Conservation (phyloP, 2,797 vertebrate genomes). For the Danio albolineatus region DNA sequence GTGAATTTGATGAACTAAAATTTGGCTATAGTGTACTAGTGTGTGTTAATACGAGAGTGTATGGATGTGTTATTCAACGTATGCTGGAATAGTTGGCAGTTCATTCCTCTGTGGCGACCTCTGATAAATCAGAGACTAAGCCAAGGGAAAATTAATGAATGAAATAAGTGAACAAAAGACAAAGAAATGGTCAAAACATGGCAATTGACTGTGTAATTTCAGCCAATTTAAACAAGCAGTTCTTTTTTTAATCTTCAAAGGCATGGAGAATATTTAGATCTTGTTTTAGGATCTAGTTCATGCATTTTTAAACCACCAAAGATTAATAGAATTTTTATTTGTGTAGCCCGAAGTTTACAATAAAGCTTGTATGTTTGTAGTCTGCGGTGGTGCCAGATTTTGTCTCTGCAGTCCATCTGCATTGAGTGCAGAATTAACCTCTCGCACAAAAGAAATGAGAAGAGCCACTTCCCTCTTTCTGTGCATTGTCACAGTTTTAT, state of each 20-base stretch:
- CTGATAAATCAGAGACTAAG: too few species aligned
- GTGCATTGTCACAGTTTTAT: constrained; percentile 24
- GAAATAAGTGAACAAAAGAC: too few species aligned
- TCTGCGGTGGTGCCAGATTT: constrained; percentile 6
- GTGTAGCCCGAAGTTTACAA: constrained; percentile 3
- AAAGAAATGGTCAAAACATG: too few species aligned
- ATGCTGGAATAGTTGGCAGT: too few species aligned
- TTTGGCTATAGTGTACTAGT: too few species aligned
- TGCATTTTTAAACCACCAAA: not conserved
- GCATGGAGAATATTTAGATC: not conserved
- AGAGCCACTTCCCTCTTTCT: constrained; percentile 40
- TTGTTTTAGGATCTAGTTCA: not conserved
- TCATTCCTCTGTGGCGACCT: too few species aligned
- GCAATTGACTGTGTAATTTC: too few species aligned
- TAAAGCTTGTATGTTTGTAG: not conserved
- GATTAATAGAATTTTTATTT: not conserved
- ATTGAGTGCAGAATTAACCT: constrained; percentile 37
- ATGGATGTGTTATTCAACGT: too few species aligned
- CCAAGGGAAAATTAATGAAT: too few species aligned
- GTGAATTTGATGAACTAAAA: too few species aligned
- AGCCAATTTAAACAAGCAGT: too few species aligned
- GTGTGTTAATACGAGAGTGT: too few species aligned
- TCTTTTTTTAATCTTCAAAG: not conserved
- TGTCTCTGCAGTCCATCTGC: constrained; percentile 16
- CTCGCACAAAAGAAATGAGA: constrained; percentile 4